Percentiles rank a stretch among this genome's conserved stretches.
Conservation (phyloP, 1,140 invertebrate genomes). For the Penaeus japonicus region DNA sequence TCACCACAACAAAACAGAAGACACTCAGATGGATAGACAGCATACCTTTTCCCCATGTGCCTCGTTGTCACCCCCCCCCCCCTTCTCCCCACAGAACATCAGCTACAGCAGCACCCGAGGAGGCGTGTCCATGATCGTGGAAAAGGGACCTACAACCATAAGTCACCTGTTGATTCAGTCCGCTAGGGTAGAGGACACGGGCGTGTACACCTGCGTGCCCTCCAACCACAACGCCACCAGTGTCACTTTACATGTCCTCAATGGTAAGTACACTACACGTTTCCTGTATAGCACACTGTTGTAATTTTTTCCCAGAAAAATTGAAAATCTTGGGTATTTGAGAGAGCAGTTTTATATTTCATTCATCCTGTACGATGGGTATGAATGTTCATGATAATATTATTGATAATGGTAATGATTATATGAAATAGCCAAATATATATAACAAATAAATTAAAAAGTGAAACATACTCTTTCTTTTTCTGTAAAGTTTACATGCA, state of each 20-base stretch:
- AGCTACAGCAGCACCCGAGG: conserved; percentile 91
- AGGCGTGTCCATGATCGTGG: conserved; percentile 88
- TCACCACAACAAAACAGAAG: not conserved
- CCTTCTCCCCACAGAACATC: conserved; percentile 73
- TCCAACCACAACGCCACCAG: conserved; percentile 88
- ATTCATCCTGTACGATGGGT: too few species aligned
- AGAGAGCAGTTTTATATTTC: too few species aligned
- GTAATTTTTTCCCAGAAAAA: not conserved
- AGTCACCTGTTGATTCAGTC: conserved; percentile 88
- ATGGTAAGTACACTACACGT: conserved; percentile 69
- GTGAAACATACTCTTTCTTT: too few species aligned
- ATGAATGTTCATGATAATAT: too few species aligned
- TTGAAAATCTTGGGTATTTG: not conserved
- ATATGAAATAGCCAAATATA: too few species aligned
- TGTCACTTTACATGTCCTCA: conserved; percentile 86
- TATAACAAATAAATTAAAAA: too few species aligned
- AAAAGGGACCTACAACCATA: conserved; percentile 88
- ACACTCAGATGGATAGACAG: not conserved
- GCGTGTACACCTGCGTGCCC: conserved; percentile 89
- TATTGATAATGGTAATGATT: too few species aligned
- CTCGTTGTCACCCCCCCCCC: not conserved
- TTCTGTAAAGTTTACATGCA: too few species aligned
- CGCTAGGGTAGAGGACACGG: conserved; percentile 84
- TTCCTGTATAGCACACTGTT: too few species aligned
- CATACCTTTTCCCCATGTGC: not conserved